These are phyloP conservation scores for Idaea dimidiata DNA, from an alignment of 2,888 invertebrate species.

Conservation along the genomic window DNA sequence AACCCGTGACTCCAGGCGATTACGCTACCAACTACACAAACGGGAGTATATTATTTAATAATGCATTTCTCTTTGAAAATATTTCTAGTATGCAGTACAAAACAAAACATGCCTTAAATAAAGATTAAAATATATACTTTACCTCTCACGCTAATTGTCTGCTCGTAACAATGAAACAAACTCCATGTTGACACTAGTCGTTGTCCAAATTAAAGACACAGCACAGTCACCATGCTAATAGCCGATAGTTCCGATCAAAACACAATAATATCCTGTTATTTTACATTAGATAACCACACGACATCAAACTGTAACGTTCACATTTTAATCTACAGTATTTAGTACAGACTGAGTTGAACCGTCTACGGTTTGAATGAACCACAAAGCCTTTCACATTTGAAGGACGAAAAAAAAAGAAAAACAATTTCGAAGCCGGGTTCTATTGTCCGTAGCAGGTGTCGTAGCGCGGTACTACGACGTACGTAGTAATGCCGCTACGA, in stretches of 20 bases:
- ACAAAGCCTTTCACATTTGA: conserved; percentile 65
- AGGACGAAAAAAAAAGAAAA: conserved; percentile 66
- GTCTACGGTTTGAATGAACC: conserved; percentile 52
- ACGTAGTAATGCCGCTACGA: conserved; percentile 69
- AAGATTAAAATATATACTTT: neutral
- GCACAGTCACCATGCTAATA: conserved; percentile 56
- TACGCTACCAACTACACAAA: too few relatives aligned
- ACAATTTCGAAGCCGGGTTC: conserved; percentile 65
- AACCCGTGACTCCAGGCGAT: too few relatives aligned
- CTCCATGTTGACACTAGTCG: conserved; percentile 57
- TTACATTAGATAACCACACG: conserved; percentile 47
- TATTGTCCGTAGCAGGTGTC: conserved; percentile 58
- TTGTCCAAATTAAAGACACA: conserved; percentile 58
- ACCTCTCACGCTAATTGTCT: conserved; percentile 37
- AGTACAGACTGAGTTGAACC: conserved; percentile 50
- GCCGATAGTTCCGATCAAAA: conserved; percentile 35
- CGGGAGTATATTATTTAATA: too few relatives aligned
- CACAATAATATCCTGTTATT: conserved; percentile 38
- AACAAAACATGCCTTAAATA: neutral
- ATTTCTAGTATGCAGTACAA: too few relatives aligned
- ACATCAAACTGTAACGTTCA: conserved; percentile 24
- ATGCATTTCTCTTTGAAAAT: too few relatives aligned
- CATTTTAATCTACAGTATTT: neutral
- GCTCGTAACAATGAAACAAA: conserved; percentile 36
- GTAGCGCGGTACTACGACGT: conserved; percentile 57